Percentiles rank a stretch among this genome's conserved stretches.
These are phyloP conservation scores for Gonocerus acuteangulatus DNA, from an alignment of 2,888 invertebrate genomes.

Conservation along the genomic window DNA sequence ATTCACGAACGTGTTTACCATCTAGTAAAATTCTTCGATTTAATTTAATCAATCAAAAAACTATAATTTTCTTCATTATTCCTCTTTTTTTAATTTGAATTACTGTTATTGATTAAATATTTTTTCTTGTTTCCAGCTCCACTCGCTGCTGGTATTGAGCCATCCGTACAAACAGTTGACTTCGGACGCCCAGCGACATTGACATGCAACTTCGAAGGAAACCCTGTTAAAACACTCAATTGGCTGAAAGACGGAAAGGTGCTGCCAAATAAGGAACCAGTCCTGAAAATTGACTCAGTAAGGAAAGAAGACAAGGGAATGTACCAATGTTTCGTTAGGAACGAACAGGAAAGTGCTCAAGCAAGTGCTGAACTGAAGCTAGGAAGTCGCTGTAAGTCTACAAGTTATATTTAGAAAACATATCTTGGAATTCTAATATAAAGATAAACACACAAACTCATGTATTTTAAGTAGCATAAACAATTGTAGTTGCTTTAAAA, in stretches of 20 bases:
- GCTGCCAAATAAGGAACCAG: slow-evolving; percentile 64
- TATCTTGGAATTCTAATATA: too few species aligned
- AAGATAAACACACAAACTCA: too few species aligned
- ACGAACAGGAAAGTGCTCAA: slow-evolving; percentile 88
- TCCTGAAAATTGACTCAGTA: slow-evolving; percentile 78
- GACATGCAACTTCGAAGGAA: slow-evolving; percentile 65
- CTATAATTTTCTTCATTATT: too few species aligned
- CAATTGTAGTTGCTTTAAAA: too few species aligned
- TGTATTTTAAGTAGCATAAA: too few species aligned
- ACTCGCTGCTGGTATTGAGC: slow-evolving; percentile 78
- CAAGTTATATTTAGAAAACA: neutral
- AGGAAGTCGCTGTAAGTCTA: slow-evolving; percentile 73
- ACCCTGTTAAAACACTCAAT: slow-evolving; percentile 81
- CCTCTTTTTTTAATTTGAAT: too few species aligned
- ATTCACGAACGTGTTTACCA: too few species aligned
- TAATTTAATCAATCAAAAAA: too few species aligned
- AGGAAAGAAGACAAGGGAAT: slow-evolving; percentile 92
- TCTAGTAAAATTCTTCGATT: too few species aligned
- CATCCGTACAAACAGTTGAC: slow-evolving; percentile 84
- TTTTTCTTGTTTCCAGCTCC: slow-evolving; percentile 68
- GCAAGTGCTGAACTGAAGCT: slow-evolving; percentile 86
- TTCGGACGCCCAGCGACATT: slow-evolving; percentile 87
- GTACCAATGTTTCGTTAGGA: slow-evolving; percentile 92
- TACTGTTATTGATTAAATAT: too few species aligned
- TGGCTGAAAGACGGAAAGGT: slow-evolving; percentile 91